Base-by-base conservation (phyloP, 2,113 vertebrate genomes). In the Hydrolagus affinis region DNA sequence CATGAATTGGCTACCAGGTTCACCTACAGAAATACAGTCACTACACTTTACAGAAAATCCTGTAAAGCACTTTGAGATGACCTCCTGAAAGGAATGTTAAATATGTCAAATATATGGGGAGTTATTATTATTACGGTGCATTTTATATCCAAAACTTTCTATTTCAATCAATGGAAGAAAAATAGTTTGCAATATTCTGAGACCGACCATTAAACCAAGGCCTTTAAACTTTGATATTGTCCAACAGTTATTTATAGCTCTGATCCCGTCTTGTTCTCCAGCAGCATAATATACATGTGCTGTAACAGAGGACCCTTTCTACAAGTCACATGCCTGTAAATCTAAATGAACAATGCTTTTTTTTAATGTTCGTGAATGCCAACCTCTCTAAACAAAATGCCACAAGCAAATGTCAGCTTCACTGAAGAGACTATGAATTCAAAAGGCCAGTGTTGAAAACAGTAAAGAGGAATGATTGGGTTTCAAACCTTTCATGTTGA, bases 201-300 rank as follows among this genome's bases (percentile, higher is more conserved):
- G 28, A 72, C 59, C 59, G 85, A 71, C 60, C 78, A 44, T 44
- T n/a, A n/a, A n/a, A n/a, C n/a, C n/a, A n/a, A n/a, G n/a, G n/a
- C n/a, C n/a, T n/a, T n/a, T 11, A 70, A 70, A 70, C 9, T 70
- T 25, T 28, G 70, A 25, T 17, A 32, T 44, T 44, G 28, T 44
- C 44, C 23, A 73, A 17, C 9, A 32, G 78, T 85, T 88, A 89
- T 89, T 89, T 90, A 87, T 88, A 89, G 87, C 66, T 85, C 88
- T 86, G 62, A 64, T 70, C 57, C 80, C 74, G 57, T 57, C 80
- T 85, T 68, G 74, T 70, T 68, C 10, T 86, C 32, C 75, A 70
- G 85, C 76, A 86, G 60, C 83, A 70, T 60, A 88, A 86, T 85
- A 88, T 86, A 85, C 86, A 62, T 85, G 73, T 72, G 56, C 68